Percentiles rank a stretch among this genome's conserved stretches.
phyloP scores from a whole-genome alignment of 2,113 vertebrate species.

The Aptenodytes patagonicus region DNA sequence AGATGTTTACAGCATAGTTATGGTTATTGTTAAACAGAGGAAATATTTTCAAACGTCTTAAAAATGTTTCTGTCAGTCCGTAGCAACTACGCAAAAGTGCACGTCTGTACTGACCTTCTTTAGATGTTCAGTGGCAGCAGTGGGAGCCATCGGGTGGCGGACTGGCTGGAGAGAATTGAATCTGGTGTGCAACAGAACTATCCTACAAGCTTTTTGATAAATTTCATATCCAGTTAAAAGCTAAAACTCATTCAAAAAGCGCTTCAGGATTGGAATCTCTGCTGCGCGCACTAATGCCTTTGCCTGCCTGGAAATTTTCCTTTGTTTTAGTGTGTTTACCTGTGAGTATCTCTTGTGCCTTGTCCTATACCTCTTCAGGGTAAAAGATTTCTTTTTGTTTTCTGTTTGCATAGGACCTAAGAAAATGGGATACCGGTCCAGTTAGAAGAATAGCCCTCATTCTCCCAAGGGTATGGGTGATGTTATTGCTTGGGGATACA shows the following conservation, averaged over 20 bases:
- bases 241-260: not conserved
- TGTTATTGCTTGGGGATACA: not conserved
- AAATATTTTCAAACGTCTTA: not conserved
- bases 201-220: not conserved
- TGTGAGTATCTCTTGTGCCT: not conserved
- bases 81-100: rapidly evolving
- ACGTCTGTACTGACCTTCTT: not conserved
- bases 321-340: not conserved
- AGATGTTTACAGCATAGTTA: not conserved
- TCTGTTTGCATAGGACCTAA: not conserved
- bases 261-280: not conserved
- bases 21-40: not conserved
- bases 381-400: not conserved
- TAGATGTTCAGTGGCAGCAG: not conserved
- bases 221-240: not conserved
- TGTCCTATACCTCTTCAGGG: not conserved
- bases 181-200: not conserved
- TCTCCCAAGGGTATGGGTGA: not conserved
- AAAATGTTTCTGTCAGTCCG: not conserved
- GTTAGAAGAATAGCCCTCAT: not conserved
- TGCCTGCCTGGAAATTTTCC: not conserved
- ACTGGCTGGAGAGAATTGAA: not conserved
- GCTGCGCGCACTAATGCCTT: rapidly evolving
- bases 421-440: not conserved
- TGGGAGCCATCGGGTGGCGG: not conserved